Percentiles rank a stretch among this genome's conserved stretches.
Conservation (phyloP, 2,797 vertebrate genomes). For the Diglossa cyanea region DNA sequence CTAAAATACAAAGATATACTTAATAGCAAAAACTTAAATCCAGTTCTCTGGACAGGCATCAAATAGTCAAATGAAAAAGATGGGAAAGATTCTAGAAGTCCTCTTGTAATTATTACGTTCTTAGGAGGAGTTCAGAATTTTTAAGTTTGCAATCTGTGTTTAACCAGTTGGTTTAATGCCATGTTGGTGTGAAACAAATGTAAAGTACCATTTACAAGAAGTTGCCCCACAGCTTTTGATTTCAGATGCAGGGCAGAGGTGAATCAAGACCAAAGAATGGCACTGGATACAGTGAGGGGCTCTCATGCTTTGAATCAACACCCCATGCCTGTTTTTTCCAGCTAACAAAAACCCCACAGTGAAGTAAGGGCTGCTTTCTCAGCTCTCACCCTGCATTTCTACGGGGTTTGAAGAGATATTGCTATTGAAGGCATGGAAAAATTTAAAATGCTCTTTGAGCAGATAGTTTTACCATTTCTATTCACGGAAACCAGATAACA, state of each 20-base stretch:
- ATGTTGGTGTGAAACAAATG: not conserved
- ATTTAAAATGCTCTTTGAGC: not conserved
- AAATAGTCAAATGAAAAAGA: not conserved
- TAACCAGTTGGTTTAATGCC: not conserved
- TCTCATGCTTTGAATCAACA: not conserved
- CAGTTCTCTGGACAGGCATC: not conserved
- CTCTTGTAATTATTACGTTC: not conserved
- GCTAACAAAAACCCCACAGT: fast-evolving
- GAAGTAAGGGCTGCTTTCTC: not conserved
- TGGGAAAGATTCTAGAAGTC: not conserved
- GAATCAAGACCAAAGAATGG: not conserved
- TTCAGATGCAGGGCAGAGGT: not conserved
- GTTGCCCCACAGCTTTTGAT: not conserved
- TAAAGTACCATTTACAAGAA: not conserved
- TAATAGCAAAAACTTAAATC: not conserved
- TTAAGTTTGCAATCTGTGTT: not conserved
- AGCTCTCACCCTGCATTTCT: not conserved
- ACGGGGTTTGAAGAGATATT: not conserved
- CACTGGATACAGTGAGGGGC: not conserved
- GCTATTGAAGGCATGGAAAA: not conserved
- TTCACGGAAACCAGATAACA: not conserved
- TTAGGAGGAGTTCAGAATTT: not conserved
- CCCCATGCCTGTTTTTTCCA: not conserved
- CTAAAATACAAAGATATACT: not conserved
- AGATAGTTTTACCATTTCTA: not conserved